Conservation (phyloP, 2,113 vertebrate genomes). For the Etia nguti region DNA sequence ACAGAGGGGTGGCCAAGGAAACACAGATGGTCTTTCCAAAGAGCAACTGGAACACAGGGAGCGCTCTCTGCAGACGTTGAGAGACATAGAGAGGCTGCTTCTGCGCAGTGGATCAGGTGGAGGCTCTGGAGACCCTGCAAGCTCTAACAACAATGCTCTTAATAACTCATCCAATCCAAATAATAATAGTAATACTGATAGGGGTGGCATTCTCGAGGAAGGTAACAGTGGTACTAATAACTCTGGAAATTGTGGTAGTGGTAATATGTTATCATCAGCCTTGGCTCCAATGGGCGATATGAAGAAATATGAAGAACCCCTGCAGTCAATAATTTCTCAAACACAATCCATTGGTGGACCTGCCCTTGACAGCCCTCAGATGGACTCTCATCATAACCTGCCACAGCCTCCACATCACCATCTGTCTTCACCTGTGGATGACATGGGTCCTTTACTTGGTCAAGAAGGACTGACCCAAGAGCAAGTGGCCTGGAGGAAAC, state of each 20-base stretch:
- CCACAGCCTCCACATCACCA: constrained; percentile 70
- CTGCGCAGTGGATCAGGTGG: constrained; percentile 80
- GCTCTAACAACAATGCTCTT: constrained; percentile 36
- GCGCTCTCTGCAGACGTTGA: constrained; percentile 90
- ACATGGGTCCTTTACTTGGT: constrained; percentile 86
- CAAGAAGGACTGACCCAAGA: constrained; percentile 89
- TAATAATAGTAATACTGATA: constrained; percentile 68
- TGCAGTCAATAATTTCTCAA: constrained; percentile 95
- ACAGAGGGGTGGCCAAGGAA: constrained; percentile 48
- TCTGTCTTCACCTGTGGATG: constrained; percentile 75
- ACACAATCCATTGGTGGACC: constrained; percentile 84
- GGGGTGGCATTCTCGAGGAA: constrained; percentile 49
- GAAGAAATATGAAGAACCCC: constrained; percentile 92
- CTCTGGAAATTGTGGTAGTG: constrained; percentile 42
- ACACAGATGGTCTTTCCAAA: constrained; percentile 84
- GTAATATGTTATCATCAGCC: constrained; percentile 46
- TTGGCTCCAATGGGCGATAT: constrained; percentile 55
- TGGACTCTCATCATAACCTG: constrained; percentile 64
- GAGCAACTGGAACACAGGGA: constrained; percentile 96
- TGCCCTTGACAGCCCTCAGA: constrained; percentile 77
- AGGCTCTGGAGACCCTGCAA: constrained; percentile 72
- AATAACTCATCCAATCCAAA: constrained; percentile 58
- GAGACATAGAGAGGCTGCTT: constrained; percentile 91
- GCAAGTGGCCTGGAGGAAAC: constrained; percentile 94
- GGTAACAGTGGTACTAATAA: constrained; percentile 47